Base-by-base conservation (phyloP, 2,888 invertebrate species). In the Marasmarcha lunaedactyla region DNA sequence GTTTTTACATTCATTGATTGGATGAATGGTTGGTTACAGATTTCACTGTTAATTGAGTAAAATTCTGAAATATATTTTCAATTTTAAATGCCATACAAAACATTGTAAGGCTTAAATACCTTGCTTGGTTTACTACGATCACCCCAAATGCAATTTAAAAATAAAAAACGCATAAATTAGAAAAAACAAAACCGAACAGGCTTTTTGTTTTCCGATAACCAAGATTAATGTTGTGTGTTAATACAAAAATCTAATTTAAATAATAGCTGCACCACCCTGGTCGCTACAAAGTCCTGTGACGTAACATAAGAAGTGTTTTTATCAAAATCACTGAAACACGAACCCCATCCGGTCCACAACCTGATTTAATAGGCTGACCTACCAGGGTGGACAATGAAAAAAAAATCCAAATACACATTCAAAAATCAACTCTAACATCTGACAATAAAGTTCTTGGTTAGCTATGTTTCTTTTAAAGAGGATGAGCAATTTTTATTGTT, bases 401-500 rank as follows among this genome's bases (percentile, higher is more conserved):
- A 20, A 20, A 20, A 5, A n/a, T n/a, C n/a, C n/a, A n/a, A 20
- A 20, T 5, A 20, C 20, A 2, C 27, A 42, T n/a, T 1, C 30
- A 3, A 49, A 51, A 46, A 40, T 38, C 9, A 41, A 44, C 54
- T 44, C 41, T 60, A 49, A 2, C 0, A 0, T 0, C 0, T 1
- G 0, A 0, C 0, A 0, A 26, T 50, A 63, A 38, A 46, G 52
- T 46, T 3, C 4, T 37, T 2, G 38, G 2, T 6, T 26, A 9
- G 43, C 41, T 49, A 42, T 38, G 43, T 38, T 37, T 36, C 35
- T 46, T 55, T 55, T 56, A 58, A 54, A 66, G 62, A 66, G 69
- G 76, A 76, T 81, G 79, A 73, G 74, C 77, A 78, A 73, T 78
- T 71, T 78, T 72, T 65, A 76, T 78, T 77, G 76, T 77, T 71